Conservation (phyloP, 1,140 invertebrate genomes). For the Drosophila pseudoananassae region DNA sequence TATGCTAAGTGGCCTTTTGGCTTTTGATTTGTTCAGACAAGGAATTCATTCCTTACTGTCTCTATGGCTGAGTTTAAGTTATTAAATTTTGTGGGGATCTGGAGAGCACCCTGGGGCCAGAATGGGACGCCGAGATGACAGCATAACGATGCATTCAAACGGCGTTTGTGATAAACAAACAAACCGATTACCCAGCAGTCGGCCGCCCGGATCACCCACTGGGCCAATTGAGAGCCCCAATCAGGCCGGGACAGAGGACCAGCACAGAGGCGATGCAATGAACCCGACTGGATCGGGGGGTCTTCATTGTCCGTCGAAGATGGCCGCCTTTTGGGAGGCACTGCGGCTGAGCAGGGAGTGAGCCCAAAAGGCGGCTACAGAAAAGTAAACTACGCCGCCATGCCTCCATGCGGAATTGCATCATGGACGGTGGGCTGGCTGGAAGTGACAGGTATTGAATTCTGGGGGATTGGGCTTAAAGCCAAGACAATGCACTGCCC, state of each 20-base stretch:
- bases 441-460: slow-evolving; percentile 53
- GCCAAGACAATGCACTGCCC: slow-evolving; percentile 40
- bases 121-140: slow-evolving; percentile 33
- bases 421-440: slow-evolving; percentile 23
- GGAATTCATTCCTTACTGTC: neutral
- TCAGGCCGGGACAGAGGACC: slow-evolving; percentile 12
- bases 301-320: slow-evolving; percentile 10
- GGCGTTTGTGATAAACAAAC: slow-evolving; percentile 66
- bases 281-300: slow-evolving; percentile 12
- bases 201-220: slow-evolving; percentile 46
- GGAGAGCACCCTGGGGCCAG: slow-evolving; percentile 1
- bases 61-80: slow-evolving; percentile 20
- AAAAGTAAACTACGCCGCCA: slow-evolving; percentile 31
- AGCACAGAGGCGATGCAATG: slow-evolving; percentile 29
- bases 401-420: slow-evolving; percentile 46
- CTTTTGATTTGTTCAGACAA: slow-evolving; percentile 36
- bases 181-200: slow-evolving; percentile 77
- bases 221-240: slow-evolving; percentile 49
- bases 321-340: slow-evolving; percentile 53
- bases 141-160: slow-evolving; percentile 75
- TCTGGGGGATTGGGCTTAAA: neutral
- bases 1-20: slow-evolving; percentile 35
- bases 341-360: slow-evolving; percentile 5
- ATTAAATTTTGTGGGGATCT: slow-evolving; percentile 33
- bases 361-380: slow-evolving; percentile 32